Evolutionary conservation across 2,888 invertebrate genomes (phyloP).

Genomic region (Arctia plantaginis): DNA sequence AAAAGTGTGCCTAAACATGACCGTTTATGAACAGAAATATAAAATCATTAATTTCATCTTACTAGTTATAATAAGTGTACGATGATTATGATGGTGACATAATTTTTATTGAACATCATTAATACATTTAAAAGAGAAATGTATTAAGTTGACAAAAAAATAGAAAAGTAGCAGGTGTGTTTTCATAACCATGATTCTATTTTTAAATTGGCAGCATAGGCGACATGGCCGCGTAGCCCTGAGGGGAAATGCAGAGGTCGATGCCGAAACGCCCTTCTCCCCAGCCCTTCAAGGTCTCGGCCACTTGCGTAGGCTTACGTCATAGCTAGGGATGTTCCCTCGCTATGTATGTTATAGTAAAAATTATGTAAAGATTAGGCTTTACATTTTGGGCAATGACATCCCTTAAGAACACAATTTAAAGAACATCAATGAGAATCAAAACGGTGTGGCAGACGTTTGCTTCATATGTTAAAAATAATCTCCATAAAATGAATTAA

Average conservation of each 20-base stretch:
- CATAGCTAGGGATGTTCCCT: conserved; percentile 47
- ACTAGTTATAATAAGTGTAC: not conserved
- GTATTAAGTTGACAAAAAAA: not conserved
- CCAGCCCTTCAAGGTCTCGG: conserved; percentile 59
- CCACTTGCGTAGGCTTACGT: conserved; percentile 61
- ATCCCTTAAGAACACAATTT: not conserved
- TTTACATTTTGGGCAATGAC: conserved; percentile 2
- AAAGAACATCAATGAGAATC: not conserved
- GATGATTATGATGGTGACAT: not conserved
- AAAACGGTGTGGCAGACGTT: no score
- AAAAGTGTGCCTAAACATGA: no score
- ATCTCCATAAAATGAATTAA: not conserved
- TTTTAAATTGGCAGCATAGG: conserved; percentile 35
- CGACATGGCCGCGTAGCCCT: conserved; percentile 27
- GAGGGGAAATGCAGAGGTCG: conserved; percentile 50
- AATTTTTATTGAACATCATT: not conserved
- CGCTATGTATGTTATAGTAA: conserved; percentile 3
- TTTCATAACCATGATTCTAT: conserved; percentile 26
- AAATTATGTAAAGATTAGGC: not conserved
- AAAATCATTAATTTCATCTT: no score
- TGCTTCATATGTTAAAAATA: no score
- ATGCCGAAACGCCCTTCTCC: conserved; percentile 52
- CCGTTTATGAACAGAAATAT: no score
- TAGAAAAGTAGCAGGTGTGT: not conserved
- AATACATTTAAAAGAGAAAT: not conserved